Conservation (phyloP, 1,140 invertebrate genomes). For the Zophobas morio region DNA sequence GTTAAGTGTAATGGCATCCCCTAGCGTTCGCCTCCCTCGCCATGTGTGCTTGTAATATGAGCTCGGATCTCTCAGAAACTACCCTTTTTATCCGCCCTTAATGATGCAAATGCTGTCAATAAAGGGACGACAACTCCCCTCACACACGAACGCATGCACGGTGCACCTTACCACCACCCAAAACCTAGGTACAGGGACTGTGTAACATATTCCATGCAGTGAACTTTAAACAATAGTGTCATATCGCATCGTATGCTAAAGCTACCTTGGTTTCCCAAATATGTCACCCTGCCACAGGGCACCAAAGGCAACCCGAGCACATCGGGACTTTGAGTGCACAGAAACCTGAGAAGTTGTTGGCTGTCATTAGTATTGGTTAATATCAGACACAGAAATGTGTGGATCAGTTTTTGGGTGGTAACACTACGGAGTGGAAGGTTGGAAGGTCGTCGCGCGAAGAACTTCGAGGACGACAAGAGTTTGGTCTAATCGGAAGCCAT, state of each 20-base stretch:
- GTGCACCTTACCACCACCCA: conserved; percentile 48
- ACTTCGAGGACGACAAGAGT: too few species aligned
- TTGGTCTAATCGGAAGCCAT: too few species aligned
- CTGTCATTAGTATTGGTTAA: conserved; percentile 25
- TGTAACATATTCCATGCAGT: conserved; percentile 28
- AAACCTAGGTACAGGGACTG: conserved; percentile 35
- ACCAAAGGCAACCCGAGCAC: conserved; percentile 67
- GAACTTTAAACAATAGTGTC: conserved; percentile 27
- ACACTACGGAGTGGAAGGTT: not conserved
- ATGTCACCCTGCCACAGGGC: conserved; percentile 66
- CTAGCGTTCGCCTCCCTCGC: conserved; percentile 15
- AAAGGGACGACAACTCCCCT: not conserved
- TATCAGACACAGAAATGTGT: conserved; percentile 14
- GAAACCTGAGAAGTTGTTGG: conserved; percentile 63
- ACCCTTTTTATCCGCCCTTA: conserved; percentile 8
- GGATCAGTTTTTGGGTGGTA: conserved; percentile 47
- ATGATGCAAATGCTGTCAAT: conserved; percentile 15
- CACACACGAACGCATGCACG: conserved; percentile 10
- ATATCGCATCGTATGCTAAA: conserved; percentile 41
- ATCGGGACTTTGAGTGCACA: conserved; percentile 68
- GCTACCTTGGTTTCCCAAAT: conserved; percentile 66
- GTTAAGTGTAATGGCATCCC: conserved; percentile 23
- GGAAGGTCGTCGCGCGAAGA: too few species aligned
- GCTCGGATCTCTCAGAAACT: conserved; percentile 4
- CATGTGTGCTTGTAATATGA: conserved; percentile 22